phyloP scores from a whole-genome alignment of 2,888 invertebrate genomes.

The Dicyrtomina minuta region DNA sequence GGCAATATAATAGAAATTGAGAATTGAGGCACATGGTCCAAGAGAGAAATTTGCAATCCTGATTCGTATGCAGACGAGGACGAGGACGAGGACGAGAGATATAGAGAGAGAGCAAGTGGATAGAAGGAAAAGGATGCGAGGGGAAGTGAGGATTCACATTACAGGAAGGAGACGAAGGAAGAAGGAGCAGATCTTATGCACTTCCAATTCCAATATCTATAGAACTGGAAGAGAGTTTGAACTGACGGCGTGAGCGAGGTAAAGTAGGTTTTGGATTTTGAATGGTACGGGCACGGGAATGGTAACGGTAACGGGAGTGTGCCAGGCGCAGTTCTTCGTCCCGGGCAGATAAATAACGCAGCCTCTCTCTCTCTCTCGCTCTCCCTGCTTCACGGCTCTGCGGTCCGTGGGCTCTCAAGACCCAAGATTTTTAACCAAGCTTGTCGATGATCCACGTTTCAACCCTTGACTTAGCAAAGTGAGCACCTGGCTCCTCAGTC shows the following conservation, averaged over 20 bases:
- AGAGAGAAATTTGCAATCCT: too few species aligned
- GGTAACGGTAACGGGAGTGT: too few species aligned
- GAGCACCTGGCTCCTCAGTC: conserved; percentile 25
- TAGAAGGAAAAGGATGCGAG: neutral
- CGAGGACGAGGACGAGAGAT: conserved; percentile 3
- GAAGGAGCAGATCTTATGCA: neutral
- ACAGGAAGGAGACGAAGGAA: conserved; percentile 3
- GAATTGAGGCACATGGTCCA: too few species aligned
- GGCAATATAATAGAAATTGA: too few species aligned
- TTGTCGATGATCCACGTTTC: conserved; percentile 31
- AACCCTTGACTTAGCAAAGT: conserved; percentile 31
- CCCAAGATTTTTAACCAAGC: conserved; percentile 18
- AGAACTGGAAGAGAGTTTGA: neutral
- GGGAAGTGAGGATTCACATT: neutral
- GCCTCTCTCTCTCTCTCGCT: conserved; percentile 17
- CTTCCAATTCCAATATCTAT: too few species aligned
- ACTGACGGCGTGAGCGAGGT: neutral
- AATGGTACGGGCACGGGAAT: too few species aligned
- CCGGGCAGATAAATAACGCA: conserved; percentile 30
- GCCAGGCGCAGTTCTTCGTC: conserved; percentile 19
- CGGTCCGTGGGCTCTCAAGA: conserved; percentile 6
- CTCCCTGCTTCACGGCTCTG: neutral
- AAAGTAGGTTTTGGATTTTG: too few species aligned
- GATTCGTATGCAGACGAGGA: neutral
- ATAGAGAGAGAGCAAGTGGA: neutral